Evolutionary conservation across 2,113 vertebrate genomes (phyloP), one percentile per base, ranked within the genome.

Genomic region (Spea bombifrons): DNA sequence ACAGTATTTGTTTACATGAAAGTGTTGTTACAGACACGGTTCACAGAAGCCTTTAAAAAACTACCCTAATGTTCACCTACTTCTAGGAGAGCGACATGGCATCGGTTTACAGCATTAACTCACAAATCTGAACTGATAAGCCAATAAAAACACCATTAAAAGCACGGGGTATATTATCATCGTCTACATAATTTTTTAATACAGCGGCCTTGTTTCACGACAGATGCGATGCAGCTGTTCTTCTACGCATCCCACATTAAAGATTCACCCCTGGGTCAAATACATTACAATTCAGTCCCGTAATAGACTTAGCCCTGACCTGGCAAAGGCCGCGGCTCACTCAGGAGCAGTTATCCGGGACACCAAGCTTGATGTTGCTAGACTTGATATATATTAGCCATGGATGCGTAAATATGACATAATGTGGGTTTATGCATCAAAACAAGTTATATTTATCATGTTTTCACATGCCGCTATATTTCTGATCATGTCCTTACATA

Each of bases 291-390:
- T 71, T 30, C 69, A 71, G n/a, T 71, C 3, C n/a, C 13, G 7
- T 71, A 53, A 52, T 71, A 71, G 49, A 71, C 49, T 71, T 71
- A 17, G n/a, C 69, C 52, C 53, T 53, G 69, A 53, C 69, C 13
- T 71, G 30, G 53, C n/a, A 9, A 52, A 10, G 69, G 50, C 50
- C 53, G 69, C 8, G 53, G 13, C 53, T 17, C 15, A 16, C 6
- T 53, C 8, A 30, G 48, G 15, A 71, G 4, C 17, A 13, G 8
- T 70, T 50, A 64, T 16, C n/a, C 61, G 5, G 30, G 30, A 30
- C 30, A 30, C 30, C 2, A 30, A 30, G n/a, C 5, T 15, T 7
- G 61, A 30, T 64, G 5, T 64, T 30, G n/a, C 0, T 17, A 17
- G 16, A 5, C 4, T 59, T 59, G 15, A 4, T 4, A 4, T 5